phyloP scores from a whole-genome alignment of 1,140 invertebrate genomes.

The Micrasema minimum region DNA sequence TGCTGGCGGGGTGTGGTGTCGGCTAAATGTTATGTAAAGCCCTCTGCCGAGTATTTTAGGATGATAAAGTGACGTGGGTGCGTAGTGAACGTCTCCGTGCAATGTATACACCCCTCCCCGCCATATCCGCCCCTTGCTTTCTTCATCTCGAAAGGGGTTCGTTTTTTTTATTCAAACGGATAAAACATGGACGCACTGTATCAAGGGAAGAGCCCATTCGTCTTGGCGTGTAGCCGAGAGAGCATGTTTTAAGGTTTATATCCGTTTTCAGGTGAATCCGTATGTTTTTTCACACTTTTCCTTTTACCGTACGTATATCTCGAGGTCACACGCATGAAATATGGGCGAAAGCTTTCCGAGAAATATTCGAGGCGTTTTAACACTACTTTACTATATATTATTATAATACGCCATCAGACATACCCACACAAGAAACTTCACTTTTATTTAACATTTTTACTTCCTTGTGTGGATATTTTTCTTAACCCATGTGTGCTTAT shows the following conservation, averaged over 20 bases:
- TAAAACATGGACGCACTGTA: conserved; percentile 48
- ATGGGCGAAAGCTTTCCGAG: conserved; percentile 26
- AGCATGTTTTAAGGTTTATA: conserved; percentile 48
- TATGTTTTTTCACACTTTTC: conserved; percentile 20
- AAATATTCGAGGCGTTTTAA: conserved; percentile 18
- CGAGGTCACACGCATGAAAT: conserved; percentile 29
- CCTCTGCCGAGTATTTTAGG: conserved; percentile 44
- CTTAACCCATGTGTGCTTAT: no score
- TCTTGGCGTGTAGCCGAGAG: conserved; percentile 39
- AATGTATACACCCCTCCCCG: conserved; percentile 38
- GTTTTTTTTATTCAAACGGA: conserved; percentile 46
- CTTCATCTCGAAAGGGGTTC: conserved; percentile 42
- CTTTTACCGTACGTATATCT: conserved; percentile 17
- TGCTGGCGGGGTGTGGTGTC: conserved; percentile 14
- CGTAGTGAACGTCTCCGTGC: conserved; percentile 43
- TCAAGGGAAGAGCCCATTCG: conserved; percentile 45
- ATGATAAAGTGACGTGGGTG: conserved; percentile 51
- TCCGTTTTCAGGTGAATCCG: conserved; percentile 41
- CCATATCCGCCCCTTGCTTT: conserved; percentile 5
- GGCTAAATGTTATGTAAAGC: conserved; percentile 47
- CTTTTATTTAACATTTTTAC: no score
- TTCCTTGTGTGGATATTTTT: no score
- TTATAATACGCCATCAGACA: no score
- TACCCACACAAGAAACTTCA: no score
- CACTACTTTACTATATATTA: no score